Percentiles rank a stretch among this genome's conserved stretches.
These are phyloP conservation scores for Pleuronectes platessa DNA, from an alignment of 2,113 vertebrate species.

Conservation along the genomic window DNA sequence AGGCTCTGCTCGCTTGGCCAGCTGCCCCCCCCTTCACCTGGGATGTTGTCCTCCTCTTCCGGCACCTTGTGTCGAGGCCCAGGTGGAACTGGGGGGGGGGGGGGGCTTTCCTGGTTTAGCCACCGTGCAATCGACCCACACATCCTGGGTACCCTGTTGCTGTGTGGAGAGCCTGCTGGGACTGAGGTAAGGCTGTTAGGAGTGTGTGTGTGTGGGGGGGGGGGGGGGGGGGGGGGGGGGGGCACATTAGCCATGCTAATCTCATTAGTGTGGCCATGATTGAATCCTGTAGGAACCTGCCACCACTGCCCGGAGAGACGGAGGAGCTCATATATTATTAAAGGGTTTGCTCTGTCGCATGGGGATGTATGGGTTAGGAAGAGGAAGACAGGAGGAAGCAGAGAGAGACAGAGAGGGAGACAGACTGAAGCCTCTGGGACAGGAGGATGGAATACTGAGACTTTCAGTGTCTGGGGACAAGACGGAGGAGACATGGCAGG, in stretches of 20 bases:
- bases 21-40: slow-evolving; percentile 27
- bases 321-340: slow-evolving; percentile 69
- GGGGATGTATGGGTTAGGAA: slow-evolving; percentile 12
- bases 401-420: background rate
- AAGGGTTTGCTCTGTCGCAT: slow-evolving; percentile 52
- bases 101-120: slow-evolving; percentile 29
- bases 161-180: slow-evolving; percentile 13
- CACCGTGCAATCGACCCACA: slow-evolving; percentile 21
- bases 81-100: background rate
- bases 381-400: background rate
- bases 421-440: background rate
- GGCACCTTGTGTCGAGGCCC: slow-evolving; percentile 5
- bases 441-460: background rate
- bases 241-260: slow-evolving; percentile 73
- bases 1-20: slow-evolving; percentile 11
- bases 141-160: slow-evolving; percentile 25
- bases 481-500: too few relatives aligned
- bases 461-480: too few relatives aligned
- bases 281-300: slow-evolving; percentile 72
- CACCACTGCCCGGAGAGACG: slow-evolving; percentile 49
- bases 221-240: background rate
- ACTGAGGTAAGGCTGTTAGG: background rate
- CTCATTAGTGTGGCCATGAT: slow-evolving; percentile 69
- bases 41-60: slow-evolving; percentile 28
- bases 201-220: background rate